Conservation (phyloP, 2,113 vertebrate species). For the Phyllostomus hastatus region DNA sequence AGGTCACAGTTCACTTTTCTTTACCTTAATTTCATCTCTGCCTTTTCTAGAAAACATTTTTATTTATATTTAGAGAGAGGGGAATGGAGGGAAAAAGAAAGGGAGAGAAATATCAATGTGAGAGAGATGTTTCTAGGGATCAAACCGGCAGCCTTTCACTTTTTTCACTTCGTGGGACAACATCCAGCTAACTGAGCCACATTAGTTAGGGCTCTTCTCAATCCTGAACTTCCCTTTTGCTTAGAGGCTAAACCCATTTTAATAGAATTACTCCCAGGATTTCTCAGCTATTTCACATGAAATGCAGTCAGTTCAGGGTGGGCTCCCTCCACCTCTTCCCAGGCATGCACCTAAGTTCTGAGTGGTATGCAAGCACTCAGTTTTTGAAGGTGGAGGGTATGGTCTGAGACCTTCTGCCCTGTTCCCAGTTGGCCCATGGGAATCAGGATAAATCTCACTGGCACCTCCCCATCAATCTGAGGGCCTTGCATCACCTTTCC, state of each 20-base stretch:
- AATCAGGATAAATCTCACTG: background rate
- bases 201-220: no score
- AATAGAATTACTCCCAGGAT: background rate
- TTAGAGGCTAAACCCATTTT: background rate
- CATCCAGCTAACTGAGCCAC: no score
- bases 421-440: background rate
- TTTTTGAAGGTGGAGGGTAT: no score
- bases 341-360: background rate
- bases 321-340: background rate
- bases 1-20: background rate
- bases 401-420: background rate
- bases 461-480: background rate
- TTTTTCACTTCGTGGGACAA: no score
- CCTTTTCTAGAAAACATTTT: no score
- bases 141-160: no score
- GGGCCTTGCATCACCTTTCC: background rate
- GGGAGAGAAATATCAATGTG: no score
- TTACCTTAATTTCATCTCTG: background rate
- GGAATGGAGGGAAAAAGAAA: no score
- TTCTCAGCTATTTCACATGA: background rate
- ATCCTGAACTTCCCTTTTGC: background rate
- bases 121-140: no score
- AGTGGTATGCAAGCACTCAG: background rate
- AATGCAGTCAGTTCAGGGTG: background rate
- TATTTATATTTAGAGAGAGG: no score